A percentile compares a stretch with the other conserved stretches of the same genome.
phyloP scores from a whole-genome alignment of 2,113 vertebrate species.

The Pelusios castaneus region DNA sequence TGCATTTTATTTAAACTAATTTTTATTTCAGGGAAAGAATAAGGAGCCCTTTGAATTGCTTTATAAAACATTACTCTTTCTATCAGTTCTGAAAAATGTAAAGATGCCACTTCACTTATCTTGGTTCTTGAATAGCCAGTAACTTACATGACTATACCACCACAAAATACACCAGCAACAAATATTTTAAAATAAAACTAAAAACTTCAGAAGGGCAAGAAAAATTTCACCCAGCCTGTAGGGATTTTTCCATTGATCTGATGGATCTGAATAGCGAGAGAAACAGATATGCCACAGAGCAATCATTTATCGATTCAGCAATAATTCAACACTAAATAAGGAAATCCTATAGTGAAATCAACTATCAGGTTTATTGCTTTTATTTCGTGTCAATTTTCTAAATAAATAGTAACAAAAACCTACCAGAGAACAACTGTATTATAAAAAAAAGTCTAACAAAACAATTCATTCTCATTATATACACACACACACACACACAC shows the following conservation, averaged over 20 bases:
- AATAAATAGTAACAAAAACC: neutral
- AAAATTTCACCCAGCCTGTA: neutral
- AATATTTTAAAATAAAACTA: accelerated
- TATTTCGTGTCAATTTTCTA: neutral
- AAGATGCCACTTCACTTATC: accelerated
- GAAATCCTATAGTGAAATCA: neutral
- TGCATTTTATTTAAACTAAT: no score
- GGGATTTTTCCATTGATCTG: neutral
- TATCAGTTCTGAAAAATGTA: neutral
- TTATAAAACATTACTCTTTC: neutral
- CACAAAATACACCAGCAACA: neutral
- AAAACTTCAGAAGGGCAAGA: neutral
- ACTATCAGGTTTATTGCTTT: neutral
- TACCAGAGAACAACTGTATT: neutral
- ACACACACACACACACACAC: slow-evolving; percentile 86
- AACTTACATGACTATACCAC: neutral
- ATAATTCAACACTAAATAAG: neutral
- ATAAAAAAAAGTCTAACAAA: neutral
- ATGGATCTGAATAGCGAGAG: neutral
- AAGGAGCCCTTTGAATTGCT: no score
- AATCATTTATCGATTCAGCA: neutral
- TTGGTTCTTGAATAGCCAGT: neutral
- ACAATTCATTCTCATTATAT: neutral
- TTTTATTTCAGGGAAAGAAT: no score
- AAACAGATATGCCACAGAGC: neutral